Evolutionary conservation across 1,140 invertebrate genomes (phyloP).

Genomic region (Zelostemma sp.): DNA sequence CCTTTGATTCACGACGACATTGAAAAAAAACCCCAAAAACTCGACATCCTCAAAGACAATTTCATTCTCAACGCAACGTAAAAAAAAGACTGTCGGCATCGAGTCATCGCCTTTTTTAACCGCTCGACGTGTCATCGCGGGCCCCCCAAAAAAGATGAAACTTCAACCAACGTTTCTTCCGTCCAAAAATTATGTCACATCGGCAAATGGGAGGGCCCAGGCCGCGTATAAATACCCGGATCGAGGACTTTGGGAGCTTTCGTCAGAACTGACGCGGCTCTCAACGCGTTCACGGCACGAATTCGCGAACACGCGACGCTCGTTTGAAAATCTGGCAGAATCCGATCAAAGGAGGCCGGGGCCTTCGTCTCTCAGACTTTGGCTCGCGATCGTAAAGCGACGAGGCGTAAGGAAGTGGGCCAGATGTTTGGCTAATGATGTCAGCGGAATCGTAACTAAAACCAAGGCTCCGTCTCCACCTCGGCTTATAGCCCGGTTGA

Average conservation of each 20-base stretch:
- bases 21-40: too few species aligned
- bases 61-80: neutral
- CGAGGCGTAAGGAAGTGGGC: slow-evolving; percentile 55
- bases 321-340: slow-evolving; percentile 27
- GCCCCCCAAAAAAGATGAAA: neutral
- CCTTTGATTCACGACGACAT: too few species aligned
- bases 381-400: slow-evolving; percentile 41
- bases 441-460: slow-evolving; percentile 69
- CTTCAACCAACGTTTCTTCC: neutral
- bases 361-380: slow-evolving; percentile 13
- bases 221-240: slow-evolving; percentile 13
- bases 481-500: slow-evolving; percentile 47
- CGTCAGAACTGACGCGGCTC: slow-evolving; percentile 14
- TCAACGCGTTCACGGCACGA: slow-evolving; percentile 32
- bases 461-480: slow-evolving; percentile 50
- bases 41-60: too few species aligned
- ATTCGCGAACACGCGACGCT: slow-evolving; percentile 31
- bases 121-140: neutral
- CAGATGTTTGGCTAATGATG: slow-evolving; percentile 71
- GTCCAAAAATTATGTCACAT: neutral
- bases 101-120: slow-evolving; percentile 2
- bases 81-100: neutral
- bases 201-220: neutral
- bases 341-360: slow-evolving; percentile 45
- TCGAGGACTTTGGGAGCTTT: neutral